Percentiles rank a stretch among this genome's conserved stretches.
phyloP scores from a whole-genome alignment of 2,888 invertebrate species.

The Nymphalis c-album region DNA sequence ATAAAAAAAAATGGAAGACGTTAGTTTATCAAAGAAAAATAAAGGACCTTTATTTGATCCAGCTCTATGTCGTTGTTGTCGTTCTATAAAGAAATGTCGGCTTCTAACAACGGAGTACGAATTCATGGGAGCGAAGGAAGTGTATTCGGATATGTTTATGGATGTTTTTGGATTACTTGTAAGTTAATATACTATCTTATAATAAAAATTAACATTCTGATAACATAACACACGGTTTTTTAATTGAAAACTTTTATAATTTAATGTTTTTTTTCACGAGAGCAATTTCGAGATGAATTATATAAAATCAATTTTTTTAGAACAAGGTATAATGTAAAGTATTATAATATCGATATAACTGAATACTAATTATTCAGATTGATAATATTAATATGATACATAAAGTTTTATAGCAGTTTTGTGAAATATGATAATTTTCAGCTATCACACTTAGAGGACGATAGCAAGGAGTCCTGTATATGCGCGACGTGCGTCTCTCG shows the following conservation, averaged over 20 bases:
- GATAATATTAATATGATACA: too few species aligned
- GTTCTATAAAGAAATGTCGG: conserved; percentile 72
- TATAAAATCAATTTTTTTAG: too few species aligned
- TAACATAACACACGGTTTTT: too few species aligned
- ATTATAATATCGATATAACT: too few species aligned
- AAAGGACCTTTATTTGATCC: conserved; percentile 69
- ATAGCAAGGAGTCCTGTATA: conserved; percentile 54
- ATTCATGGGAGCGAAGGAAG: conserved; percentile 64
- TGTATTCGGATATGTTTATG: conserved; percentile 73
- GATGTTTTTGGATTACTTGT: conserved; percentile 73
- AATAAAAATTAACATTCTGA: too few species aligned
- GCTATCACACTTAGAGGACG: conserved; percentile 50
- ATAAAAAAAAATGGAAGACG: conserved; percentile 35
- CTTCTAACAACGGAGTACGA: conserved; percentile 65
- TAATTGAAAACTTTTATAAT: too few species aligned
- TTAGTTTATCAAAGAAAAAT: conserved; percentile 34
- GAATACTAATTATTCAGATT: too few species aligned
- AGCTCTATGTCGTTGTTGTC: conserved; percentile 69
- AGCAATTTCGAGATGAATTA: too few species aligned
- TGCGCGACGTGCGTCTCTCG: conserved; percentile 53
- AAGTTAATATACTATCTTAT: conserved; percentile 42
- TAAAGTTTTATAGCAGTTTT: not conserved
- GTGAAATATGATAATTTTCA: conserved; percentile 28
- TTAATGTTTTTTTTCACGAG: too few species aligned
- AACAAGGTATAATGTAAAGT: too few species aligned